phyloP scores from a whole-genome alignment of 2,113 vertebrate species.

The Rynchops niger region DNA sequence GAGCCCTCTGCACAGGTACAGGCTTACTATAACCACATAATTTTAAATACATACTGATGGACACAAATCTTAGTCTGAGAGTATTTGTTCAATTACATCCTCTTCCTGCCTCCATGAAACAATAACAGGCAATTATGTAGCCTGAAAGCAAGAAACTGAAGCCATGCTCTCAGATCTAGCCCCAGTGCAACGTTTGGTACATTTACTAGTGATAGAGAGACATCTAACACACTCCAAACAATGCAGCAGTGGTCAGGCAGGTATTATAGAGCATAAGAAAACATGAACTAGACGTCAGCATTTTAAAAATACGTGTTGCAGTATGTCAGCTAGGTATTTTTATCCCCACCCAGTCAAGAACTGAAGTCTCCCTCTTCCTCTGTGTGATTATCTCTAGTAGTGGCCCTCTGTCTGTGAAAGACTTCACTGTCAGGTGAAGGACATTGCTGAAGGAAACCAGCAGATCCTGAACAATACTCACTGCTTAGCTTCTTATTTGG shows the following conservation, averaged over 20 bases:
- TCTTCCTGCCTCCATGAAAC: background rate
- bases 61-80: background rate
- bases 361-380: background rate
- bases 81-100: background rate
- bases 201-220: background rate
- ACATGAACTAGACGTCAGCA: background rate
- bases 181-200: background rate
- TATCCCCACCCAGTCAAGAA: background rate
- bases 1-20: background rate
- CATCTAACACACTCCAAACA: background rate
- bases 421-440: background rate
- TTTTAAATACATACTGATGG: background rate
- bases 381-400: background rate
- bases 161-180: background rate
- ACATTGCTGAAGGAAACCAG: background rate
- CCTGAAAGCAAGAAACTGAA: background rate
- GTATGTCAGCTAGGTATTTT: background rate
- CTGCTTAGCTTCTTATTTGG: background rate
- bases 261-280: background rate
- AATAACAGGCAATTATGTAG: background rate
- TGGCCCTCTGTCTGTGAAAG: background rate
- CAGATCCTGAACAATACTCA: background rate
- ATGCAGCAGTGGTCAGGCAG: accelerated
- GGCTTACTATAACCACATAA: background rate
- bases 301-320: background rate